Conservation (phyloP, 2,797 vertebrate genomes). For the Benthosema pterotum region DNA sequence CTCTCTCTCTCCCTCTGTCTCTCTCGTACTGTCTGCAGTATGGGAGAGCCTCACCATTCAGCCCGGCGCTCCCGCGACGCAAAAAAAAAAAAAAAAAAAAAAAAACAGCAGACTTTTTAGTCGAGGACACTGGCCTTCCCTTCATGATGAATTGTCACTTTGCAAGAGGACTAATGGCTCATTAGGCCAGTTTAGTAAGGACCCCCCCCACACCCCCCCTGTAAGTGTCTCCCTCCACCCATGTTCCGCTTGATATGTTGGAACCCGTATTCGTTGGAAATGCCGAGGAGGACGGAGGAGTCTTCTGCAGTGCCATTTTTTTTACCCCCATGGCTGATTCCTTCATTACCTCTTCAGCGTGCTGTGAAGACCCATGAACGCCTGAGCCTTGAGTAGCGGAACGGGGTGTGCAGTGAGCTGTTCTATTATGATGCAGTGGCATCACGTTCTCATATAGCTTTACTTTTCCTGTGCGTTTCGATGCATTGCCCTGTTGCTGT, state of each 20-base stretch:
- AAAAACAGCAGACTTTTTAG: neutral
- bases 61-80: neutral
- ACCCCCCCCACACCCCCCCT: neutral
- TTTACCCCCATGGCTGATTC: too few relatives aligned
- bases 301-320: too few relatives aligned
- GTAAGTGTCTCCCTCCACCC: neutral
- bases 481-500: neutral
- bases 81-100: too few relatives aligned
- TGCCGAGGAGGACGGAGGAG: too few relatives aligned
- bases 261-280: too few relatives aligned
- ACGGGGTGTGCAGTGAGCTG: too few relatives aligned
- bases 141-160: slow-evolving; percentile 15
- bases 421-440: too few relatives aligned
- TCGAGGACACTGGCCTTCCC: neutral
- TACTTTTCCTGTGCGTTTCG: neutral
- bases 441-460: neutral
- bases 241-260: neutral
- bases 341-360: too few relatives aligned
- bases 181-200: slow-evolving; percentile 15
- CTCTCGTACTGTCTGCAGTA: neutral
- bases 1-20: too few relatives aligned
- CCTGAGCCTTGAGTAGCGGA: too few relatives aligned
- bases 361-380: too few relatives aligned
- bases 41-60: neutral
- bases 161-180: slow-evolving; percentile 22